Conservation (phyloP, 2,888 invertebrate genomes). For the Mythimna loreyi region DNA sequence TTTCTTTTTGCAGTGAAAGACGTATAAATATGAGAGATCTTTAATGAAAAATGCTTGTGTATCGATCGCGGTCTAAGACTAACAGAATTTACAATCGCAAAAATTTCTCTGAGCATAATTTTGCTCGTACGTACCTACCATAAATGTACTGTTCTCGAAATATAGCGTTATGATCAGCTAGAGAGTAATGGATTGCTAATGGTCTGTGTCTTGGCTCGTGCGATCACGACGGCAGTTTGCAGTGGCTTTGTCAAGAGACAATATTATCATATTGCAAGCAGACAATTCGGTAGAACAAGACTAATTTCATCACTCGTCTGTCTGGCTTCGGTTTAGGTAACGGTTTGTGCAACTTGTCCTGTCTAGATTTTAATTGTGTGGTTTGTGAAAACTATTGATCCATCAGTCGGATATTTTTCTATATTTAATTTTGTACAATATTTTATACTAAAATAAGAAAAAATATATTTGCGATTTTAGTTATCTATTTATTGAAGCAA, state of each 20-base stretch:
- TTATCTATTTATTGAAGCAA: too few species aligned
- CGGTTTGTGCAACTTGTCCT: conserved; percentile 14
- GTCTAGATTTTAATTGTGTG: conserved; percentile 4
- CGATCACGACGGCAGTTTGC: conserved; percentile 11
- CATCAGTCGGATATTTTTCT: too few species aligned
- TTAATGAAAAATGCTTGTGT: too few species aligned
- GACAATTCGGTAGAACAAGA: conserved; percentile 11
- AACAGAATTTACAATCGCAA: neutral
- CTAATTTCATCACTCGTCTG: conserved; percentile 31
- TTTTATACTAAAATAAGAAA: too few species aligned
- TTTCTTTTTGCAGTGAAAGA: neutral
- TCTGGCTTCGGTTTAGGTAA: conserved; percentile 15
- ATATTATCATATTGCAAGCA: conserved; percentile 5
- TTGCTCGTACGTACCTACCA: too few species aligned
- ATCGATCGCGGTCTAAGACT: too few species aligned
- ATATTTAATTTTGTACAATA: too few species aligned
- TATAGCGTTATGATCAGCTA: neutral
- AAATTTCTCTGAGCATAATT: neutral
- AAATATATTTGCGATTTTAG: too few species aligned
- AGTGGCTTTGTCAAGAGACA: conserved; percentile 18
- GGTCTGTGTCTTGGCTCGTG: neutral
- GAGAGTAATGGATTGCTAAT: conserved; percentile 13
- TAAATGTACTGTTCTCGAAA: neutral
- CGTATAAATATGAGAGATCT: neutral
- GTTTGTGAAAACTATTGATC: neutral